Base-by-base conservation (phyloP, 2,888 invertebrate genomes). In the Ochropleura leucogaster region DNA sequence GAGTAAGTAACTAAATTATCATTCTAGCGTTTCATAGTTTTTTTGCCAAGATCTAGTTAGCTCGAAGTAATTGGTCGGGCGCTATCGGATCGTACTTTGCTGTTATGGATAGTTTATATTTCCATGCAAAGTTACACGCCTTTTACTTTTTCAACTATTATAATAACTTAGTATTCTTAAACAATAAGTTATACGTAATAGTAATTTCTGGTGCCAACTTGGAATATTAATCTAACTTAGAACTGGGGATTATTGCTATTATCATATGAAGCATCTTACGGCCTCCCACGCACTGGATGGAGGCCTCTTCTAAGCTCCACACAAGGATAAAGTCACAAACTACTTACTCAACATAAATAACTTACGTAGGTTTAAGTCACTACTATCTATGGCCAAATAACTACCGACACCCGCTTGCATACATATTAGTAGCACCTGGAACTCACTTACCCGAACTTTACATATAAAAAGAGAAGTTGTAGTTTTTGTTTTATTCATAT, bases 401-500 rank as follows among this genome's bases (percentile, higher is more conserved):
- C 65, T 71, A 46, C 76, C 70, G 62, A 63, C 73, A 75, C 74
- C 72, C 46, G 71, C 47, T 69, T 85, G 74, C 74, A 77, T 74
- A 77, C 66, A 79, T 79, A 80, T 83, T 81, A 79, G 70, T 68
- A 76, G n/a, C 73, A 77, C 83, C 79, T 81, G 76, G 63, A 77
- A 81, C 75, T 79, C 66, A 64, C 74, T 78, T 74, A 77, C 72
- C 62, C 44, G 1, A 74, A 79, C 74, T 81, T 85, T 81, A 74
- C 81, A 81, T 83, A 62, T 83, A 78, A 78, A 81, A 75, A 70
- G 78, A 72, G 51, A 78, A 80, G 76, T 80, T 82, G 63, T 69
- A 69, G 69, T 80, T 83, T 82, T 85, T 87, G 76, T 82, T 84
- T 81, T 84, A 79, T 87, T 79, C 81, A 80, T 85, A 79, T 67